Conservation (phyloP, 2,888 invertebrate species). For the Spisula solida region DNA sequence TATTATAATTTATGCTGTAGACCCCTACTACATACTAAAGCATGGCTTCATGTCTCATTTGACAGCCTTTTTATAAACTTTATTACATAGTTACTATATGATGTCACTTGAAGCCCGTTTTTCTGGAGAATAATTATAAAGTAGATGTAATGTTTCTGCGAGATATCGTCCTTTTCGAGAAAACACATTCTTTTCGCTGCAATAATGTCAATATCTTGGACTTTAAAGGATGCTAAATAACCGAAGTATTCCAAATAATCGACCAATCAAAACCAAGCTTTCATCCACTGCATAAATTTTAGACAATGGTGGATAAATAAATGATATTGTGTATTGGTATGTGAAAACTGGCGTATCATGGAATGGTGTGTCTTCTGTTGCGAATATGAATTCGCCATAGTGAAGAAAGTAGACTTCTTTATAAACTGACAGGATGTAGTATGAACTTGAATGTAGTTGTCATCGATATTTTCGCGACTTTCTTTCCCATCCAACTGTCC, state of each 20-base stretch:
- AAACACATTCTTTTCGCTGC: conserved; percentile 26
- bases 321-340: conserved; percentile 31
- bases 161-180: background rate
- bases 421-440: background rate
- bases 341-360: background rate
- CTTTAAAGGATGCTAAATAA: background rate
- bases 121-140: too few species aligned
- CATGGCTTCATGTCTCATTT: too few species aligned
- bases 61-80: too few species aligned
- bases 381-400: background rate
- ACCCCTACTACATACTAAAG: too few species aligned
- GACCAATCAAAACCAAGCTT: conserved; percentile 56
- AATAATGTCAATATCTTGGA: background rate
- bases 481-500: conserved; percentile 58
- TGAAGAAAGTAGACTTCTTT: background rate
- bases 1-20: too few species aligned
- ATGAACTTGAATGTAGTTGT: background rate
- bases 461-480: conserved; percentile 28
- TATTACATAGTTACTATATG: too few species aligned
- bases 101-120: too few species aligned
- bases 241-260: background rate
- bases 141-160: too few species aligned
- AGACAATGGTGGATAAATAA: conserved; percentile 63
- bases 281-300: conserved; percentile 47
- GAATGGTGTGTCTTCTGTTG: background rate